Conservation (phyloP, 2,888 invertebrate genomes). For the Criorhina ranunculi region DNA sequence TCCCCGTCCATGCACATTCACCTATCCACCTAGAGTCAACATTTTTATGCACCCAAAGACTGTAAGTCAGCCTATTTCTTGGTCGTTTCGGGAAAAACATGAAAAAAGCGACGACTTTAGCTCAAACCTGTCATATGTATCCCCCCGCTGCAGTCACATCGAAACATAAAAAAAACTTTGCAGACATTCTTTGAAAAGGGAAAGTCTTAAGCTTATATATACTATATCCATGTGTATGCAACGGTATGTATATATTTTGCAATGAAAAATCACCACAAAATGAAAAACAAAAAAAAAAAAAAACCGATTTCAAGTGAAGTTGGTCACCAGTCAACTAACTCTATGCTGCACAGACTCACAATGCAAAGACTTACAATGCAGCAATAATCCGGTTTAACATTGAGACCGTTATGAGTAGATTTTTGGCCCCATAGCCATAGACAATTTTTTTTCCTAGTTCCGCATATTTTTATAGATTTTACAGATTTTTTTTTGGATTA, state of each 20-base stretch:
- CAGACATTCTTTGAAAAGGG: slow-evolving; percentile 67
- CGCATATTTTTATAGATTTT: slow-evolving; percentile 22
- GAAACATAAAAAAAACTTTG: slow-evolving; percentile 10
- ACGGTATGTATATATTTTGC: slow-evolving; percentile 64
- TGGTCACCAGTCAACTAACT: slow-evolving; percentile 53
- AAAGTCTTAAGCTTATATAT: slow-evolving; percentile 30
- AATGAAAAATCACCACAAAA: slow-evolving; percentile 31
- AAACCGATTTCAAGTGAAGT: slow-evolving; percentile 28
- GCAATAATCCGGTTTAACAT: slow-evolving; percentile 63
- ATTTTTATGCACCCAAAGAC: neutral
- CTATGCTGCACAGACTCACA: slow-evolving; percentile 11
- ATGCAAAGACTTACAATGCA: slow-evolving; percentile 37
- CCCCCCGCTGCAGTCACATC: neutral
- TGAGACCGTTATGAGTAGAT: slow-evolving; percentile 48
- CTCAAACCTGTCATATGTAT: neutral
- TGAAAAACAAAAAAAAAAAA: slow-evolving; percentile 34
- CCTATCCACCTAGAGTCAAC: neutral
- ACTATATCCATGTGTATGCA: slow-evolving; percentile 37
- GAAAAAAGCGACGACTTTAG: neutral
- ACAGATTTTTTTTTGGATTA: neutral
- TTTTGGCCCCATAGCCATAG: neutral
- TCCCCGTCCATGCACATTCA: slow-evolving; percentile 1
- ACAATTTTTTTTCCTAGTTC: slow-evolving; percentile 28
- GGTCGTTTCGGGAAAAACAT: neutral
- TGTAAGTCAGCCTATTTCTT: neutral